Evolutionary conservation across 2,113 vertebrate genomes (phyloP), one percentile per base, ranked within the genome.

Genomic region (Megalops atlanticus): DNA sequence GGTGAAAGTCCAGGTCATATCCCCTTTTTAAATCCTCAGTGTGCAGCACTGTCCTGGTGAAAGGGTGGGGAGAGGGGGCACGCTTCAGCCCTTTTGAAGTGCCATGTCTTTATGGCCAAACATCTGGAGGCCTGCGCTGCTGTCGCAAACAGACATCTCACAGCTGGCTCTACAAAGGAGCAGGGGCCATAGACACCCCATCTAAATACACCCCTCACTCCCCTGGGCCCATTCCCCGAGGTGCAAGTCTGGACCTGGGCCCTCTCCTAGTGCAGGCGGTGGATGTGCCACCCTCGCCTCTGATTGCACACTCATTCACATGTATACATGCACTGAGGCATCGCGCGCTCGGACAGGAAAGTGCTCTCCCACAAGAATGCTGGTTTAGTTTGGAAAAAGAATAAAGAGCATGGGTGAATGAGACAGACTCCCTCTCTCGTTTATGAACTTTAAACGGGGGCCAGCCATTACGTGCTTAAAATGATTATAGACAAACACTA

Each of bases 1-100:
- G 69, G 69, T 38, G 21, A 43, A 24, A 41, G 39, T 36, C 72
- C 36, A 43, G 10, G 39, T 38, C 39, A n/a, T 43, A n/a, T 43
- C 72, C 72, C 38, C 36, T 43, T 74, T 74, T 74, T 12, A 40
- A 74, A 43, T 40, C 70, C 70, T 73, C 38, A 16, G 21, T 15
- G 39, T 27, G 58, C 21, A 69, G 27, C 15, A 2, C 54, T 14
- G 54, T 70, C 18, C 69, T 11, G 14, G 5, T 71, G 54, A n/a
- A 43, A n/a, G n/a, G 77, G 58, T 74, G 39, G 45, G 71, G 18
- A 27, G 49, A 36, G 52, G 77, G 18, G 69, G 54, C 47, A n/a
- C 43, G 70, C 68, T 81, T 54, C 33, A 43, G 31, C 0, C 77
- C 79, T 87, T 96, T 93, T 94, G 91, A 94, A 93, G 91, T 91